A percentile compares a stretch with the other conserved stretches of the same genome.
These are phyloP conservation scores for Sebastes fasciatus DNA, from an alignment of 2,113 vertebrate species.

Conservation along the genomic window DNA sequence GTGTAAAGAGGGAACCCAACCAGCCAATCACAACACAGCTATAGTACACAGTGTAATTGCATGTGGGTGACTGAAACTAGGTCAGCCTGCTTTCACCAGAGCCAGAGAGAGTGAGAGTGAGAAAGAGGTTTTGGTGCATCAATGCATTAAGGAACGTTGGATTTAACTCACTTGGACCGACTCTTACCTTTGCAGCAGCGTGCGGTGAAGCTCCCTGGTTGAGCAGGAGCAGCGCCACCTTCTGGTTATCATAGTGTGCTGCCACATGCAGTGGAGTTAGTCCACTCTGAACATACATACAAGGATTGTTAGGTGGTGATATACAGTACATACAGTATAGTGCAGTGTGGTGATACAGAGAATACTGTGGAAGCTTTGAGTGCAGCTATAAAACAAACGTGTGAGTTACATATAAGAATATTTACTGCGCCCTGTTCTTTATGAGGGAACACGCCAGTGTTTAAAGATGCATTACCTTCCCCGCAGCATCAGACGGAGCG, in stretches of 20 bases:
- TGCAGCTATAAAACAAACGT: conserved; percentile 1
- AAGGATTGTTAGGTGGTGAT: conserved; percentile 43
- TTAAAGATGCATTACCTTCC: conserved; percentile 87
- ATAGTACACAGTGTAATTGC: background rate
- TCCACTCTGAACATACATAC: conserved; percentile 91
- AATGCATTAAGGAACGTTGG: conserved; percentile 16
- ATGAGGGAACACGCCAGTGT: background rate
- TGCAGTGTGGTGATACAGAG: background rate
- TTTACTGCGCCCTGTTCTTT: background rate
- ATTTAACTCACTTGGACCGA: background rate
- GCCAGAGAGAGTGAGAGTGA: background rate
- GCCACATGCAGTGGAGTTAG: conserved; percentile 99
- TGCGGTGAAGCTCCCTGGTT: conserved; percentile 98
- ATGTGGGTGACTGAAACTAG: conserved; percentile 63
- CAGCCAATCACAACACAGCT: conserved; percentile 28
- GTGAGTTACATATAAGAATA: background rate
- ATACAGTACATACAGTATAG: background rate
- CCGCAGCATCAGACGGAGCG: conserved; percentile 92
- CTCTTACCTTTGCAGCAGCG: conserved; percentile 94
- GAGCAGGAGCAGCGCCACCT: conserved; percentile 97
- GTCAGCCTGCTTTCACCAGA: conserved; percentile 60
- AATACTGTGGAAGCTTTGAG: background rate
- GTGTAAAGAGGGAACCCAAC: background rate
- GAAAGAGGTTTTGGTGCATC: conserved; percentile 32
- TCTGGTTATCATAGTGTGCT: conserved; percentile 99